Percentiles rank a stretch among this genome's conserved stretches.
These are phyloP conservation scores for Procambarus virginalis DNA, from an alignment of 1,140 invertebrate species.

Conservation along the genomic window DNA sequence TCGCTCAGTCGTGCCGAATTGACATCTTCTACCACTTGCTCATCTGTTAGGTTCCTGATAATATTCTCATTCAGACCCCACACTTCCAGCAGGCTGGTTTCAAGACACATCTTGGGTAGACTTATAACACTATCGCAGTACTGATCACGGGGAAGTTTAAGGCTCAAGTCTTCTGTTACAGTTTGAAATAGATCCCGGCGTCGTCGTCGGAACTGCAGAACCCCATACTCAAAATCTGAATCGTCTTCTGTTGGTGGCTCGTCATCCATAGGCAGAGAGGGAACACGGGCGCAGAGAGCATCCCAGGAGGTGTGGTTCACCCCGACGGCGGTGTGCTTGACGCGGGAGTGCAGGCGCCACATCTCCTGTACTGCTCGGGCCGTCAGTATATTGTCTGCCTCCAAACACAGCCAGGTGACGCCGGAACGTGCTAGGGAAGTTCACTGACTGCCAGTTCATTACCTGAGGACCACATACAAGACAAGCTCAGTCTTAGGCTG, in stretches of 20 bases:
- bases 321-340: slow-evolving; percentile 9
- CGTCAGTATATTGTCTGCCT: slow-evolving; percentile 80
- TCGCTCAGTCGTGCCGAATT: slow-evolving; percentile 75
- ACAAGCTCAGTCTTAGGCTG: background rate
- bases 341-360: slow-evolving; percentile 54
- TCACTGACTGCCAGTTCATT: slow-evolving; percentile 82
- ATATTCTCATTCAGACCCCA: slow-evolving; percentile 63
- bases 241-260: slow-evolving; percentile 20
- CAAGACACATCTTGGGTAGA: slow-evolving; percentile 60
- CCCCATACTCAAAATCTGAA: slow-evolving; percentile 52
- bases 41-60: slow-evolving; percentile 64
- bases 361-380: slow-evolving; percentile 76
- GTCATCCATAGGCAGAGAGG: slow-evolving; percentile 52
- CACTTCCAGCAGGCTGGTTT: slow-evolving; percentile 69
- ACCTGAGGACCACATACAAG: slow-evolving; percentile 35
- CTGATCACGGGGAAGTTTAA: slow-evolving; percentile 47
- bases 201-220: slow-evolving; percentile 13
- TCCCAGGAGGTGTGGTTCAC: slow-evolving; percentile 43
- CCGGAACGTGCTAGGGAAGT: slow-evolving; percentile 80
- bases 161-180: slow-evolving; percentile 44
- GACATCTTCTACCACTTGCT: slow-evolving; percentile 59
- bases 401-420: slow-evolving; percentile 79
- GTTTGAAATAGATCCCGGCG: slow-evolving; percentile 3
- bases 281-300: slow-evolving; percentile 60
- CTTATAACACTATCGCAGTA: slow-evolving; percentile 58